phyloP scores from a whole-genome alignment of 2,113 vertebrate species.

The Silurus glanis region DNA sequence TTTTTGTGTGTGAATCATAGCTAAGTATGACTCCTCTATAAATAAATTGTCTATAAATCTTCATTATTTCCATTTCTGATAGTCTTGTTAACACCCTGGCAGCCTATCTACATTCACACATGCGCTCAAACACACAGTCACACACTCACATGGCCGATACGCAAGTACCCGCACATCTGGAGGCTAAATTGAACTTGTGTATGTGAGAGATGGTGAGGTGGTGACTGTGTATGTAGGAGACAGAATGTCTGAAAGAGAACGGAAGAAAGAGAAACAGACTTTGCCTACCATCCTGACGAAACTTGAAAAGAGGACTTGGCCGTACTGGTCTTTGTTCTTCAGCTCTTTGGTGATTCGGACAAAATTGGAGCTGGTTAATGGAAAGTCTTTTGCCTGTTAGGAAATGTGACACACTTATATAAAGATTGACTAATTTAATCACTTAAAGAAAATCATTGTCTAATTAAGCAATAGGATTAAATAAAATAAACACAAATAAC shows the following conservation, averaged over 20 bases:
- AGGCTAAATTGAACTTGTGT: background rate
- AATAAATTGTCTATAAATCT: background rate
- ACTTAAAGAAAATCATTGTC: background rate
- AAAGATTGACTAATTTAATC: background rate
- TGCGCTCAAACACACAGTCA: background rate
- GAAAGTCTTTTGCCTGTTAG: slow-evolving; percentile 77
- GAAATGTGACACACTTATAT: background rate
- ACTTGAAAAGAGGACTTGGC: slow-evolving; percentile 81
- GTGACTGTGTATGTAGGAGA: background rate
- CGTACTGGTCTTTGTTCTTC: slow-evolving; percentile 76
- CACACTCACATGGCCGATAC: slow-evolving; percentile 1
- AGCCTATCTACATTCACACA: background rate
- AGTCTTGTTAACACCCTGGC: background rate
- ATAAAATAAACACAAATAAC: background rate
- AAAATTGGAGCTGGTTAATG: slow-evolving; percentile 73
- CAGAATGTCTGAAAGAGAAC: background rate
- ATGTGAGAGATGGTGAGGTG: background rate
- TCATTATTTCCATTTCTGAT: slow-evolving; percentile 9
- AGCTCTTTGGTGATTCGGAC: slow-evolving; percentile 73
- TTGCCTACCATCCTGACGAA: slow-evolving; percentile 85
- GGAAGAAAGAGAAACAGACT: background rate
- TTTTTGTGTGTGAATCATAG: background rate
- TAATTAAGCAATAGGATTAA: background rate
- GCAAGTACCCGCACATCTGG: background rate
- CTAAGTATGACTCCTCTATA: background rate